These are phyloP conservation scores for Tetranychus urticae DNA, from an alignment of 1,140 invertebrate genomes.

Conservation along the genomic window DNA sequence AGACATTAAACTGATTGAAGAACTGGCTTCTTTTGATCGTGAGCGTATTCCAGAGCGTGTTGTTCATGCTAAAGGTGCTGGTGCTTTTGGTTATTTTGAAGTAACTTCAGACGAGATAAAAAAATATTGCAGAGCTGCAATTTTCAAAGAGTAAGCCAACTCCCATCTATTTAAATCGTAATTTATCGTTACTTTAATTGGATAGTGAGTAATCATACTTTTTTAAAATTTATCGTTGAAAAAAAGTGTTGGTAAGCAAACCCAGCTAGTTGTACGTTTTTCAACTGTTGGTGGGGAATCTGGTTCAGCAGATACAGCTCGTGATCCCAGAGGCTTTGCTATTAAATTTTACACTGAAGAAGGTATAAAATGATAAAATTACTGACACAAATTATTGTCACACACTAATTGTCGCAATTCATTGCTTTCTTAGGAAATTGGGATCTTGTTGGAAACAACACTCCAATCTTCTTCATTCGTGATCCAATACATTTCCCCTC, in stretches of 20 bases:
- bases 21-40: slow-evolving; percentile 61
- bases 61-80: slow-evolving; percentile 87
- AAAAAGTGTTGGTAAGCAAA: slow-evolving; percentile 46
- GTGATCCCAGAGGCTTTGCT: slow-evolving; percentile 82
- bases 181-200: no score
- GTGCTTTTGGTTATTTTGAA: slow-evolving; percentile 94
- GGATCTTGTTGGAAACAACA: slow-evolving; percentile 93
- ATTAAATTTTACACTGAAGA: slow-evolving; percentile 90
- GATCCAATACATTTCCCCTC: slow-evolving; percentile 78
- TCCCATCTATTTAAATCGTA: no score
- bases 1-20: slow-evolving; percentile 61
- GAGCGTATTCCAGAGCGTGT: slow-evolving; percentile 91
- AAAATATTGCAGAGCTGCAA: slow-evolving; percentile 51
- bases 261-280: slow-evolving; percentile 51
- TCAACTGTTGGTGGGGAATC: slow-evolving; percentile 69
- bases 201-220: no score
- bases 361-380: slow-evolving; percentile 23
- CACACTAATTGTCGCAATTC: no score
- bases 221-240: no score
- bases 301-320: slow-evolving; percentile 62
- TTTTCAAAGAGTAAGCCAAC: slow-evolving; percentile 35
- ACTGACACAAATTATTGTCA: no score
- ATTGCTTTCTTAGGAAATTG: slow-evolving; percentile 32
- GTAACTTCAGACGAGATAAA: slow-evolving; percentile 38
- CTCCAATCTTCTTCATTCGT: slow-evolving; percentile 82